phyloP scores from a whole-genome alignment of 2,888 invertebrate genomes.

The Brassicogethes aeneus region DNA sequence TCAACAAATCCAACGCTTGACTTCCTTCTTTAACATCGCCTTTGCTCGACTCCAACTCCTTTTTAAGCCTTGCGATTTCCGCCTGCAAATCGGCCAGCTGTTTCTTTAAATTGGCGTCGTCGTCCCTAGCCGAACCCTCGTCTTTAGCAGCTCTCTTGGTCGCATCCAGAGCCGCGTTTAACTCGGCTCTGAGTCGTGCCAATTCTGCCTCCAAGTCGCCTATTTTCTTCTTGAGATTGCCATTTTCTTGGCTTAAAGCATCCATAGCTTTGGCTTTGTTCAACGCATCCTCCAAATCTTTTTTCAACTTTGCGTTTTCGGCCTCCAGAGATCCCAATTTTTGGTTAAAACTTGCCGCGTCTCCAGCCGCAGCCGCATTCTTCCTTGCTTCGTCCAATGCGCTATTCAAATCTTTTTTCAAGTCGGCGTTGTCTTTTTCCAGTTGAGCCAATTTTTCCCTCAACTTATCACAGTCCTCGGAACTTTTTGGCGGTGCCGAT shows the following conservation, averaged over 20 bases:
- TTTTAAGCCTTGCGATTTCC: constrained; percentile 16
- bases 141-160: constrained; percentile 11
- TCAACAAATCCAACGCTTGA: constrained; percentile 9
- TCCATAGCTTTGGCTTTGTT: constrained; percentile 9
- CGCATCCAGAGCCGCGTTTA: constrained; percentile 5
- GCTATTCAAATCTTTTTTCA: constrained; percentile 15
- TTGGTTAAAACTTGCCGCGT: no score
- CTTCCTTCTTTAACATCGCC: constrained; percentile 6
- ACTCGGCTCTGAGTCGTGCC: background rate
- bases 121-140: constrained; percentile 13
- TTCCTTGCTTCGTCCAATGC: constrained; percentile 8
- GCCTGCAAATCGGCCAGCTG: constrained; percentile 16
- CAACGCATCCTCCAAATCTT: constrained; percentile 14
- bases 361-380: constrained; percentile 3
- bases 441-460: constrained; percentile 16
- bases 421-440: constrained; percentile 16
- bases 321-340: no score
- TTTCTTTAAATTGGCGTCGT: constrained; percentile 14
- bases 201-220: constrained; percentile 15
- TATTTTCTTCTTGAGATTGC: constrained; percentile 14
- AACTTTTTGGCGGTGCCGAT: constrained; percentile 12
- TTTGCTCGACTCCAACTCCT: constrained; percentile 12
- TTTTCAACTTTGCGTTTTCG: constrained; percentile 14
- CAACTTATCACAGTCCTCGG: constrained; percentile 15
- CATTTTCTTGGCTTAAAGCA: constrained; percentile 10